Evolutionary conservation across 2,888 invertebrate species (phyloP), one percentile per base, ranked within the genome.

Genomic region (Maniola hyperantus): DNA sequence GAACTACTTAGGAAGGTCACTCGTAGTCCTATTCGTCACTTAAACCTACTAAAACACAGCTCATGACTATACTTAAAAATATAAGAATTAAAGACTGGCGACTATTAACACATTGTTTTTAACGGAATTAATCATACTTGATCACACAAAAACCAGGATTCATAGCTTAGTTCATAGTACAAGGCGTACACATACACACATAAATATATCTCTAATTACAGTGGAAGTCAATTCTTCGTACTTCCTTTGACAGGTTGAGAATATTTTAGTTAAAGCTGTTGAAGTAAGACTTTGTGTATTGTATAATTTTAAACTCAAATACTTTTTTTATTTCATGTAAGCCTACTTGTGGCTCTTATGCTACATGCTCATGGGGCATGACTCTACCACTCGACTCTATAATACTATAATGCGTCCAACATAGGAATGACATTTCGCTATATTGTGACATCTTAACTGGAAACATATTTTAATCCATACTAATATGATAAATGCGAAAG

Each of bases 11-110:
- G 62, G 50, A 62, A 61, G 59, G 42, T 59, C 39, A 59, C 42
- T 60, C 79, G 77, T 80, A 81, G 66, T 69, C 61, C 53, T 62
- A 53, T 57, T 15, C n/a, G 42, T 62, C 42, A 53, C 62, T 54
- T 44, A 51, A 39, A 53, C 39, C 39, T 53, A 61, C 33, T 36
- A 62, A 42, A 51, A 44, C 62, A 44, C 51, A 61, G 61, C 61
- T 51, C 51, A 39, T 61, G 36, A 61, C 42, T 51, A 53, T 15
- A 62, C 53, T 42, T 62, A 62, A 53, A 39, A 50, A 60, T 15
- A 26, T 33, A 48, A 36, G 50, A 61, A 48, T 15, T 34, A 11
- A 26, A 59, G 33, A 59, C 59, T 59, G 59, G 59, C 48, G 18
- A 48, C 18, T 39, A 11, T 39, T 11, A n/a, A n/a, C n/a, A n/a